Conservation (phyloP, 35 echinoderm and acorn worm species). For the Heliocidaris erythrogramma region DNA sequence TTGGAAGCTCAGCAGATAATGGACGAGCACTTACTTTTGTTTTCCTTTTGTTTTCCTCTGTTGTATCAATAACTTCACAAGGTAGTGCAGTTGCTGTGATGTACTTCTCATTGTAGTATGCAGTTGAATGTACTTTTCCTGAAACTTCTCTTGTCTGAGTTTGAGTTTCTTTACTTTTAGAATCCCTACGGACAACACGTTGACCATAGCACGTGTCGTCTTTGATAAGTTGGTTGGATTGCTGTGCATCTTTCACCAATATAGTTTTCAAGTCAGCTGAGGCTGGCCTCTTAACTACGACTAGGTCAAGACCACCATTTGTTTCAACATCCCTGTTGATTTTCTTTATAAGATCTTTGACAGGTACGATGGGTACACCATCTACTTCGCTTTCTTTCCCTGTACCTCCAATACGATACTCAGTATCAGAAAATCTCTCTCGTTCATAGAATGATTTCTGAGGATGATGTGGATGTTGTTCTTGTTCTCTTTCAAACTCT, state of each 20-base stretch:
- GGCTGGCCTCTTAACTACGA: neutral
- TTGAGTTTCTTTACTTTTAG: neutral
- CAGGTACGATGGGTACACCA: conserved; percentile 1
- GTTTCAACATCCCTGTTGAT: conserved; percentile 28
- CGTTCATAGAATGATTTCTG: neutral
- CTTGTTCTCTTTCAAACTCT: neutral
- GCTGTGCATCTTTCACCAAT: neutral
- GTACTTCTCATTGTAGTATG: conserved; percentile 32
- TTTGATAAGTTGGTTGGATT: neutral
- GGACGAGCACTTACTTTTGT: neutral
- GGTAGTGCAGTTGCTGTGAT: conserved; percentile 18
- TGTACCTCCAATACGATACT: conserved; percentile 12
- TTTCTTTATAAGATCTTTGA: conserved; percentile 50
- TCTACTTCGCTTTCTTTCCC: conserved; percentile 23
- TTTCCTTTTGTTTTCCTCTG: neutral
- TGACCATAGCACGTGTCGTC: neutral
- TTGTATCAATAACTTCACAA: conserved; percentile 22
- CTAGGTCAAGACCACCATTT: neutral
- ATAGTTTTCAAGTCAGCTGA: neutral
- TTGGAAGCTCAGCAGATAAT: neutral
- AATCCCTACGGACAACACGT: neutral
- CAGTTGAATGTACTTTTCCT: neutral
- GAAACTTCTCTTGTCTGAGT: neutral
- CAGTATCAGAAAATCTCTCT: conserved; percentile 22
- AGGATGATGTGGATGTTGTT: neutral